Conservation (phyloP, 2,113 vertebrate genomes). For the Bambusicola thoracicus region DNA sequence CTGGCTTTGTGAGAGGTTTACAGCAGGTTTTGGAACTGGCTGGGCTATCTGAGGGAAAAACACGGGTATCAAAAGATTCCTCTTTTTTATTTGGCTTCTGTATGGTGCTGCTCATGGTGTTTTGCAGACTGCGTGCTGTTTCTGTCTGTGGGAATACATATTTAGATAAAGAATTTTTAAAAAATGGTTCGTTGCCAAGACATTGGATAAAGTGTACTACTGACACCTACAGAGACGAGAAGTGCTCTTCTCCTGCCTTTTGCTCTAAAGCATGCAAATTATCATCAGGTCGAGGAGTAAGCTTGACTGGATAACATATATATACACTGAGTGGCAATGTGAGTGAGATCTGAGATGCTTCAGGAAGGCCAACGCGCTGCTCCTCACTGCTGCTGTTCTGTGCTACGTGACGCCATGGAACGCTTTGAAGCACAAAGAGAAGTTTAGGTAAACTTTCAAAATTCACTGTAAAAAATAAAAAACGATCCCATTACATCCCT, state of each 20-base stretch:
- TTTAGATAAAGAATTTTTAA: background rate
- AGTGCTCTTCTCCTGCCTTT: background rate
- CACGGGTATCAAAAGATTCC: background rate
- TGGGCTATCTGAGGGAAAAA: background rate
- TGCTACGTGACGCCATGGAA: background rate
- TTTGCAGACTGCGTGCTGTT: background rate
- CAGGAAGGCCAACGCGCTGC: background rate
- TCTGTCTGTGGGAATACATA: background rate
- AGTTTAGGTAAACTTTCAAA: conserved; percentile 29
- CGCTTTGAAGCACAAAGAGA: conserved; percentile 5
- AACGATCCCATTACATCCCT: background rate
- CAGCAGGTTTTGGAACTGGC: background rate
- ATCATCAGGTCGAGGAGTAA: conserved; percentile 2
- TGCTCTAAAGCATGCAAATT: conserved; percentile 36
- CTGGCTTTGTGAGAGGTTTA: background rate
- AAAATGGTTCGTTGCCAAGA: conserved; percentile 22
- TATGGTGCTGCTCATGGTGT: background rate
- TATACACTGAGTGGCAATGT: background rate
- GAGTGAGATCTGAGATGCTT: background rate
- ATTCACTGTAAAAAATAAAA: conserved; percentile 30
- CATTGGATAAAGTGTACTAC: background rate
- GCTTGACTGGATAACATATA: background rate
- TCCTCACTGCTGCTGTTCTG: background rate
- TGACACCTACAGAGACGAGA: background rate
- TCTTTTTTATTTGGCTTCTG: background rate